Conservation (phyloP, 2,888 invertebrate species). For the Gandaritis pyraliata region DNA sequence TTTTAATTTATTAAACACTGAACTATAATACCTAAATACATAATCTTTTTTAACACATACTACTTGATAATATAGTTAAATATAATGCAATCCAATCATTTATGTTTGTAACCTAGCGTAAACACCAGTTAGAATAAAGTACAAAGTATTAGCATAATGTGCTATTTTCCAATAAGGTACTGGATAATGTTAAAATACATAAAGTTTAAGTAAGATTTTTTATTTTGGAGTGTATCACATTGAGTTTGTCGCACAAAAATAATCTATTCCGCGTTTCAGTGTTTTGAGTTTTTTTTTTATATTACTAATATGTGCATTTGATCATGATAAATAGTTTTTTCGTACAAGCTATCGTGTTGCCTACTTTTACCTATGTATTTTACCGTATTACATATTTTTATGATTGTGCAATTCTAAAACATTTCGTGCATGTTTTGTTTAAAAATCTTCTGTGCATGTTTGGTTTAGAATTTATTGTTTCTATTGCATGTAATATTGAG, state of each 20-base stretch:
- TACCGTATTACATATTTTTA: constrained; percentile 10
- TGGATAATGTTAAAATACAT: constrained; percentile 26
- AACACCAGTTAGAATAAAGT: constrained; percentile 16
- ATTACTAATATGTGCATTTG: constrained; percentile 22
- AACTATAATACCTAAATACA: constrained; percentile 12
- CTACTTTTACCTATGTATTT: not conserved
- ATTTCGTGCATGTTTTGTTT: constrained; percentile 7
- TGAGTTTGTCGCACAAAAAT: constrained; percentile 8
- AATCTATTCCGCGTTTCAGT: constrained; percentile 7
- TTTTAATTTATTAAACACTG: not conserved
- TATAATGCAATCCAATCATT: not conserved
- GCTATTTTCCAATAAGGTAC: constrained; percentile 41
- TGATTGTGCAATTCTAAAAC: not conserved
- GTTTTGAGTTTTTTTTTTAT: constrained; percentile 7
- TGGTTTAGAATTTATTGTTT: not conserved
- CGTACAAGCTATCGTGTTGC: not conserved
- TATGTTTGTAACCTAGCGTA: not conserved
- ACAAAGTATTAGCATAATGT: constrained; percentile 33
- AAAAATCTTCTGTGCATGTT: constrained; percentile 11
- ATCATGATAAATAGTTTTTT: constrained; percentile 19
- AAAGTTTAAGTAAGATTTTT: constrained; percentile 13
- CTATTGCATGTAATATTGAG: constrained; percentile 1
- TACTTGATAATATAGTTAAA: constrained; percentile 3
- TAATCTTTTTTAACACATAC: not conserved
- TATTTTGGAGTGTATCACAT: not conserved